phyloP scores from a whole-genome alignment of 1,140 invertebrate genomes.

The Drosophila biarmipes region DNA sequence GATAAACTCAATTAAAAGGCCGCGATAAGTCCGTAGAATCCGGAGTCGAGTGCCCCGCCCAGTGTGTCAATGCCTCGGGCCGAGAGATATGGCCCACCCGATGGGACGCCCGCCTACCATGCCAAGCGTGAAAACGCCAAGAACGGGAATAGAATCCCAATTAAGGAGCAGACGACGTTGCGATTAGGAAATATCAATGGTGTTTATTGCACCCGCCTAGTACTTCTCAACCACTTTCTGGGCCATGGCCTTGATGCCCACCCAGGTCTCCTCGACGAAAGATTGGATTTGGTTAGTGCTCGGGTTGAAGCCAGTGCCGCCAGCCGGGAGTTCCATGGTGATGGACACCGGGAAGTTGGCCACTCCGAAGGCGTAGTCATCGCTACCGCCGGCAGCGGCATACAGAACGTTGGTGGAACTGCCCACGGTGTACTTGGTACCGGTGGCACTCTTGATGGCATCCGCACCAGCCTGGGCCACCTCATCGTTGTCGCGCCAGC shows the following conservation, averaged over 20 bases:
- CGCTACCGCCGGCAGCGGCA: conserved; percentile 86
- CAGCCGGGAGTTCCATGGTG: conserved; percentile 89
- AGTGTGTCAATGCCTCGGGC: conserved; percentile 33
- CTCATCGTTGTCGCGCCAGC: conserved; percentile 76
- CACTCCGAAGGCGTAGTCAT: conserved; percentile 88
- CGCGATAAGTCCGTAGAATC: conserved; percentile 28
- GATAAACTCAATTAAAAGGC: conserved; percentile 26
- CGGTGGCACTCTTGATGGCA: conserved; percentile 84
- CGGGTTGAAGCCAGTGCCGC: conserved; percentile 88
- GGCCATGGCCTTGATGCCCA: conserved; percentile 86
- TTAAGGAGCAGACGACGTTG: conserved; percentile 6
- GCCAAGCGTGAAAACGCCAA: not conserved
- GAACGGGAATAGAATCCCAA: conserved; percentile 14
- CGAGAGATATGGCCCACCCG: conserved; percentile 3
- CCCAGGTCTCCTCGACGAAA: conserved; percentile 90
- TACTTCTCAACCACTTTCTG: conserved; percentile 66
- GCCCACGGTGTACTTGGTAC: conserved; percentile 87
- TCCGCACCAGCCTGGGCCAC: conserved; percentile 84
- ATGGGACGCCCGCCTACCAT: conserved; percentile 13
- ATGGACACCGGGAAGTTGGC: conserved; percentile 88
- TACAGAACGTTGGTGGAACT: conserved; percentile 87
- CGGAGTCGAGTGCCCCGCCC: conserved; percentile 6
- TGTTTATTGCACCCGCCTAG: conserved; percentile 53
- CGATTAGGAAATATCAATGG: conserved; percentile 38
- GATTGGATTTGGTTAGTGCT: conserved; percentile 87